These are phyloP conservation scores for Rhinoderma darwinii DNA, from an alignment of 2,113 vertebrate genomes.

Conservation along the genomic window DNA sequence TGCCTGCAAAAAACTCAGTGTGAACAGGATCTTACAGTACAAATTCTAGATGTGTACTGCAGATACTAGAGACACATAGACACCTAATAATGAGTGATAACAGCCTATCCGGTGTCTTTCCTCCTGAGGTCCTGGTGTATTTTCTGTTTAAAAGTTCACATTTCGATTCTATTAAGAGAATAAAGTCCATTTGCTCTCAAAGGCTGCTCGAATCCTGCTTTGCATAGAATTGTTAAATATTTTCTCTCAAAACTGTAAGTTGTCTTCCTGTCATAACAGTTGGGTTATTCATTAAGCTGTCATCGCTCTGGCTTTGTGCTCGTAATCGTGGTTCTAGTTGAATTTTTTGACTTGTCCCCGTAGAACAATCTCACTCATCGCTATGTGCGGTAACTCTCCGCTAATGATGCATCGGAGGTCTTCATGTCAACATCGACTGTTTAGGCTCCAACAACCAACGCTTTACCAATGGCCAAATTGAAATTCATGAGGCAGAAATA, in stretches of 20 bases:
- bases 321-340: conserved; percentile 71
- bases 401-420: conserved; percentile 74
- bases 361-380: conserved; percentile 76
- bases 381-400: conserved; percentile 71
- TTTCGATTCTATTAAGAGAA: conserved; percentile 5
- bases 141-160: conserved; percentile 8
- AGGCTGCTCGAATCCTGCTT: conserved; percentile 72
- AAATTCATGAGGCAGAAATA: conserved; percentile 73
- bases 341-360: conserved; percentile 73
- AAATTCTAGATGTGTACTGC: not conserved
- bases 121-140: not conserved
- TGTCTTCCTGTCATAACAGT: conserved; percentile 83
- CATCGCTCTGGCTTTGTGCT: conserved; percentile 75
- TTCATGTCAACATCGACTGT: conserved; percentile 73
- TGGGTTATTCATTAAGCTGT: conserved; percentile 85
- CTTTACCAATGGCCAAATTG: conserved; percentile 65
- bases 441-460: conserved; percentile 57
- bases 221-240: conserved; percentile 79
- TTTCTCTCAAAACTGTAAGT: conserved; percentile 80
- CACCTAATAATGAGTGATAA: conserved; percentile 36
- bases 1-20: too few relatives aligned
- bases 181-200: not conserved
- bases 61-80: not conserved
- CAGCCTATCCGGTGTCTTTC: conserved; percentile 10
- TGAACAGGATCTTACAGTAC: not conserved